Conservation (phyloP, 2,888 invertebrate genomes). For the Elmis aenea region DNA sequence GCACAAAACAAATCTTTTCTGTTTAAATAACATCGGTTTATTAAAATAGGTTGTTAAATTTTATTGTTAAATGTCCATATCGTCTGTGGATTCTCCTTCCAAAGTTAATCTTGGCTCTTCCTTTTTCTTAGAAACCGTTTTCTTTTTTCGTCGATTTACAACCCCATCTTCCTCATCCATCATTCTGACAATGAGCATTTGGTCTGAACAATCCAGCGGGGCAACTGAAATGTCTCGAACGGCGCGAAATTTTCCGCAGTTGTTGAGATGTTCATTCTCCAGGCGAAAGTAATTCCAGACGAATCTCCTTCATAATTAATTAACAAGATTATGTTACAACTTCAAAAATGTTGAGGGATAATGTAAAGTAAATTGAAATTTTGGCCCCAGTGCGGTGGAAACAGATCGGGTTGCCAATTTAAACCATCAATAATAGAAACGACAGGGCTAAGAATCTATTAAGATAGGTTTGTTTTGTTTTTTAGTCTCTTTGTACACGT, state of each 20-base stretch:
- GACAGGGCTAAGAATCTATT: too few relatives aligned
- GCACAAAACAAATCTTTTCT: too few relatives aligned
- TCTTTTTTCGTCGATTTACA: conserved; percentile 60
- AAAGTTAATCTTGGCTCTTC: conserved; percentile 34
- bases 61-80: conserved; percentile 34
- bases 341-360: too few relatives aligned
- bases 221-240: conserved; percentile 96
- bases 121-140: conserved; percentile 41
- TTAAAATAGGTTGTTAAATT: too few relatives aligned
- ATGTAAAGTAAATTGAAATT: too few relatives aligned
- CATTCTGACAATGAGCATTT: conserved; percentile 83
- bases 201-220: conserved; percentile 89
- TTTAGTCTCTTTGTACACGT: too few relatives aligned
- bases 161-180: conserved; percentile 94
- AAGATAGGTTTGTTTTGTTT: too few relatives aligned
- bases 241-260: conserved; percentile 97
- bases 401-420: too few relatives aligned
- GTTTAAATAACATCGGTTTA: too few relatives aligned
- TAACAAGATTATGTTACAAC: too few relatives aligned
- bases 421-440: too few relatives aligned
- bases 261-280: conserved; percentile 98
- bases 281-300: conserved; percentile 99
- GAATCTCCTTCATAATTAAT: conserved; percentile 64
- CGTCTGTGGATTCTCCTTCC: conserved; percentile 46
- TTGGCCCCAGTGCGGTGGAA: too few relatives aligned